Evolutionary conservation across 1,140 invertebrate genomes (phyloP).

Genomic region (Euwallacea fornicatus): DNA sequence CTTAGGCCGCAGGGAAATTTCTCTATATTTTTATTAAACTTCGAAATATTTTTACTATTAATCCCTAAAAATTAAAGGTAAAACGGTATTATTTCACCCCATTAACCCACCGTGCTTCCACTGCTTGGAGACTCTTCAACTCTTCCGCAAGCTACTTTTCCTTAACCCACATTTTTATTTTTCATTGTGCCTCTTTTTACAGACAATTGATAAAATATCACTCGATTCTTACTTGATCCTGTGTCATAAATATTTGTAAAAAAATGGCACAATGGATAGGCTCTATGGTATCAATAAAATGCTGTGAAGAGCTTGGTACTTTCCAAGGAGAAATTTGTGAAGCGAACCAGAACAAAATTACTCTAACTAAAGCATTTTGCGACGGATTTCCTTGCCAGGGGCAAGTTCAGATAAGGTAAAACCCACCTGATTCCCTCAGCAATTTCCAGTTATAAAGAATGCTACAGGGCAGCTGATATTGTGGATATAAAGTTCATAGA

Average conservation of each 20-base stretch:
- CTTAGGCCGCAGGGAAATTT: too few relatives aligned
- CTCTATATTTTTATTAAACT: too few relatives aligned
- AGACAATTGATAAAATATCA: too few relatives aligned
- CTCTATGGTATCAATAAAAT: conserved; percentile 77
- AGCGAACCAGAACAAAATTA: conserved; percentile 71
- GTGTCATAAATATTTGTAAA: conserved; percentile 44
- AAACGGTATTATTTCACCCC: too few relatives aligned
- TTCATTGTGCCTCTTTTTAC: too few relatives aligned
- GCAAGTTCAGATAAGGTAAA: conserved; percentile 43
- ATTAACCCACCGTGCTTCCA: too few relatives aligned
- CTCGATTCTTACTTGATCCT: background rate
- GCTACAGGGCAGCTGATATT: conserved; percentile 64
- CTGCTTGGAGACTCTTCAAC: too few relatives aligned
- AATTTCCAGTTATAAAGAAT: conserved; percentile 4
- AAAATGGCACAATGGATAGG: conserved; percentile 69
- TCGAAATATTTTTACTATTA: too few relatives aligned
- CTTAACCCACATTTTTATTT: too few relatives aligned
- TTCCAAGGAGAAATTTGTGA: conserved; percentile 80
- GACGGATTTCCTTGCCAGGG: conserved; percentile 71
- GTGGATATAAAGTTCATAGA: conserved; percentile 64
- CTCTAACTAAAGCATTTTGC: conserved; percentile 74
- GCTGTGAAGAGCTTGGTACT: conserved; percentile 65
- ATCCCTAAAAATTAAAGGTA: too few relatives aligned
- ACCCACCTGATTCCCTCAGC: background rate
- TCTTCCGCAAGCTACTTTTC: too few relatives aligned